phyloP scores from a whole-genome alignment of 2,888 invertebrate species.

The Galeopsomyia nigrocyanea region DNA sequence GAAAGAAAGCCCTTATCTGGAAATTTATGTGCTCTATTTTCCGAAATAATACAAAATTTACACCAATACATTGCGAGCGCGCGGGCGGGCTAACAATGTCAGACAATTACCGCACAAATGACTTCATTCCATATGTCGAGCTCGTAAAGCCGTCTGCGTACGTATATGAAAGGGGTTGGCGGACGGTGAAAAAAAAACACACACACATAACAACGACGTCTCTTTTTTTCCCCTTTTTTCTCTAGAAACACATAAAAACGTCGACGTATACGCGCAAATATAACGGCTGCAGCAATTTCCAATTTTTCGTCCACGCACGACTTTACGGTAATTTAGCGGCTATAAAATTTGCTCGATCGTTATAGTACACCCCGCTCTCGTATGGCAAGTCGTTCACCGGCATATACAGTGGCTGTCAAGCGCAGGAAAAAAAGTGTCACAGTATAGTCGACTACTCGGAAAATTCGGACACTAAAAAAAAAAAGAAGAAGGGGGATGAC shows the following conservation, averaged over 20 bases:
- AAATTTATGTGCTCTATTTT: neutral
- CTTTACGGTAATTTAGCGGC: slow-evolving; percentile 31
- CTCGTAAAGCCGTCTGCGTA: slow-evolving; percentile 36
- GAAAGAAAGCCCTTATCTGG: too few species aligned
- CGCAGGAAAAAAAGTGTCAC: neutral
- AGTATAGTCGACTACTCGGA: slow-evolving; percentile 10
- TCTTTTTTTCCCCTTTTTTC: slow-evolving; percentile 6
- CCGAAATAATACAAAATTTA: slow-evolving; percentile 18
- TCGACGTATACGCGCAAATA: neutral
- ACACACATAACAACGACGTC: neutral
- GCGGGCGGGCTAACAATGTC: slow-evolving; percentile 5
- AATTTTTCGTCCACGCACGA: slow-evolving; percentile 23
- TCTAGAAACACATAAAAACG: slow-evolving; percentile 31
- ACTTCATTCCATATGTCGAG: slow-evolving; percentile 37
- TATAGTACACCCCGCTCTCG: slow-evolving; percentile 6
- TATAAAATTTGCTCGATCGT: slow-evolving; percentile 26
- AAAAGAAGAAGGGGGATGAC: neutral
- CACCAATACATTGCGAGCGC: neutral
- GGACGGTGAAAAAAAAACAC: neutral
- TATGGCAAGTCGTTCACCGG: neutral
- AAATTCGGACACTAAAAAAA: slow-evolving; percentile 7
- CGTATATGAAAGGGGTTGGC: slow-evolving; percentile 23
- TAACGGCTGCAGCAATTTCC: slow-evolving; percentile 3
- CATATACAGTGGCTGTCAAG: neutral
- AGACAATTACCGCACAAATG: slow-evolving; percentile 31